Base-by-base conservation (phyloP, 2,113 vertebrate species). In the Coptodon bakossiorum region DNA sequence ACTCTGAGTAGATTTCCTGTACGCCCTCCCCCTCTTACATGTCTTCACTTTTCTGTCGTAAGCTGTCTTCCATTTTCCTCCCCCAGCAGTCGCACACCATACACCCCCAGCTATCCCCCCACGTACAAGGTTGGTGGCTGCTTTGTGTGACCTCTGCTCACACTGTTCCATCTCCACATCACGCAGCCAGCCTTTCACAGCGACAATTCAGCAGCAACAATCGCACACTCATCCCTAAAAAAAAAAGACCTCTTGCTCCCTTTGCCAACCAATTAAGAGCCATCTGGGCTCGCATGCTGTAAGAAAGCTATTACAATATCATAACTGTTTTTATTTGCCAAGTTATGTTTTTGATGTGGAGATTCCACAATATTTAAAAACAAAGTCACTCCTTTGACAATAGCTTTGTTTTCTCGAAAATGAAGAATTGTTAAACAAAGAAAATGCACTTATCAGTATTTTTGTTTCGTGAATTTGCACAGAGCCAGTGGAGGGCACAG, bases 251-350 rank as follows among this genome's bases (percentile, higher is more conserved):
- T 96, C 97, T 96, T 95, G 94, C 97, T 98, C 97, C 97, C 95
- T 97, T 97, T 97, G 97, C 97, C 97, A 97, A 96, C 97, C 97
- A 98, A 98, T 98, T 98, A 98, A 98, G 96, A 97, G 96, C 98
- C 97, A 98, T 97, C 98, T 98, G 98, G 97, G 96, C 94, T 95
- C 85, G 83, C 94, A 97, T 95, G 96, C 96, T 95, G 86, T 73
- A 90, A 88, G 82, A 89, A 91, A 90, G 87, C 89, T 80, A 92
- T 86, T 79, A 88, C 63, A 87, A 84, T 90, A 91, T 89, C 79
- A 93, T 90, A 85, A 88, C 54, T 71, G 43, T 83, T 88, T 85
- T 84, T n/a, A 87, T 87, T 87, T 83, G 89, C 50, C 71, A 68
- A 82, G 36, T 81, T 80, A 59, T 81, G 53, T 86, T 94, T 90